Base-by-base conservation (phyloP, 2,797 vertebrate genomes). In the Taeniopygia guttata region DNA sequence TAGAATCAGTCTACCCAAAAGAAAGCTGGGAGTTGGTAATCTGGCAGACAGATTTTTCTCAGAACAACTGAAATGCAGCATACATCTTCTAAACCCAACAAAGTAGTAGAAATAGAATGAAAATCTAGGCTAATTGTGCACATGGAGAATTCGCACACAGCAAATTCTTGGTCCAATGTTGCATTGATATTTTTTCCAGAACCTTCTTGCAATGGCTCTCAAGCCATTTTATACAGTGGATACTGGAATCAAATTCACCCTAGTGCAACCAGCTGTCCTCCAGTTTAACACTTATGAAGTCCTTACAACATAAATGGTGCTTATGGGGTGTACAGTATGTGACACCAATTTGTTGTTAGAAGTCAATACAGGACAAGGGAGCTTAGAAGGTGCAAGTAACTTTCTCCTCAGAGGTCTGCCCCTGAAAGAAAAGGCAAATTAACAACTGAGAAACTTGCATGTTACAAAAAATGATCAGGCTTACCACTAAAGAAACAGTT, bases 81-180 rank as follows among this genome's bases (percentile, higher is more conserved):
- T 13, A 1, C 36, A 49, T 16, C 15, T 77, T 88, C 78, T 49
- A 72, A 82, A 66, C 5, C 3, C 11, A 54, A 69, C 8, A 76
- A 79, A 66, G 45, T 2, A 55, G 32, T 17, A 77, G 36, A 36
- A 63, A 54, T 5, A 87, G 48, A 78, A 79, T 12, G 6, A 74
- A 87, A 67, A 69, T 76, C 59, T 48, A 55, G 25, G 40, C 36
- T 34, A 70, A 55, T 26, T 17, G 51, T 1, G 18, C 17, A 34
- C 30, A 14, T 0, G 5, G 46, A 5, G 40, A 76, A 56, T 27
- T 54, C 1, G 3, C 6, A 48, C 32, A 23, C 2, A 26, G 73
- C 25, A 84, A 70, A 51, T 43, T 66, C 21, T 66, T 40, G 4
- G 22, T 58, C 25, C 27, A 51, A 12, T 82, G 68, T 45, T 1